Conservation (phyloP, 2,797 vertebrate genomes). For the Euphonia xanthogaster region DNA sequence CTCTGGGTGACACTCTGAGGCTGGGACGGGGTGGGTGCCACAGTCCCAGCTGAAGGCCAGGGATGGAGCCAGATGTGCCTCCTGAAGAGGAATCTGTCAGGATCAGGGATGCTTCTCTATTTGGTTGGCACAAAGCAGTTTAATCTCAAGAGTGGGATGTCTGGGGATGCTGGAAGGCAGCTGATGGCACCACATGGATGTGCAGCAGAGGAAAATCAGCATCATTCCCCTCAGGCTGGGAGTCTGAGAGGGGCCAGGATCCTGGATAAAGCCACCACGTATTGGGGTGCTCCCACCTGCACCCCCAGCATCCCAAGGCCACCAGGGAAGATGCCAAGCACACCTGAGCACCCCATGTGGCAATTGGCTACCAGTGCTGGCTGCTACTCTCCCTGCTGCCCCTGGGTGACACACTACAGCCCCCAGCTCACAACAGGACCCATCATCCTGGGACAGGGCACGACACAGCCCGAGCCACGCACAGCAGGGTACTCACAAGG, state of each 20-base stretch:
- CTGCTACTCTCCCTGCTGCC: not conserved
- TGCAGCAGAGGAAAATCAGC: not conserved
- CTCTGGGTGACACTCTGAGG: not conserved
- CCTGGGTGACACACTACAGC: not conserved
- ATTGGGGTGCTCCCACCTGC: not conserved
- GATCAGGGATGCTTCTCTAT: not conserved
- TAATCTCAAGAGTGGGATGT: not conserved
- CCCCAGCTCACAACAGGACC: not conserved
- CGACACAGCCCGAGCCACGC: accelerated
- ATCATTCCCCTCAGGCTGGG: not conserved
- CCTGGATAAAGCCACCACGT: not conserved
- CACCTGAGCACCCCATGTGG: accelerated
- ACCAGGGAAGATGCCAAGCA: not conserved
- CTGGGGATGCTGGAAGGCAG: not conserved
- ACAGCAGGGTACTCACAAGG: conserved; percentile 78
- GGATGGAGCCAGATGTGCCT: not conserved
- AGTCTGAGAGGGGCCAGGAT: not conserved
- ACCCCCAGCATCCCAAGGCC: not conserved
- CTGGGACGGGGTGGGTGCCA: not conserved
- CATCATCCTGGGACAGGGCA: too few species aligned
- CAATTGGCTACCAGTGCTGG: not conserved
- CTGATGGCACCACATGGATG: accelerated
- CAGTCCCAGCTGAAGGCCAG: not conserved
- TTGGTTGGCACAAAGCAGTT: not conserved
- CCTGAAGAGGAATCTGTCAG: not conserved